These are phyloP conservation scores for Zosterops hypoxanthus DNA, from an alignment of 2,113 vertebrate species.

Conservation along the genomic window DNA sequence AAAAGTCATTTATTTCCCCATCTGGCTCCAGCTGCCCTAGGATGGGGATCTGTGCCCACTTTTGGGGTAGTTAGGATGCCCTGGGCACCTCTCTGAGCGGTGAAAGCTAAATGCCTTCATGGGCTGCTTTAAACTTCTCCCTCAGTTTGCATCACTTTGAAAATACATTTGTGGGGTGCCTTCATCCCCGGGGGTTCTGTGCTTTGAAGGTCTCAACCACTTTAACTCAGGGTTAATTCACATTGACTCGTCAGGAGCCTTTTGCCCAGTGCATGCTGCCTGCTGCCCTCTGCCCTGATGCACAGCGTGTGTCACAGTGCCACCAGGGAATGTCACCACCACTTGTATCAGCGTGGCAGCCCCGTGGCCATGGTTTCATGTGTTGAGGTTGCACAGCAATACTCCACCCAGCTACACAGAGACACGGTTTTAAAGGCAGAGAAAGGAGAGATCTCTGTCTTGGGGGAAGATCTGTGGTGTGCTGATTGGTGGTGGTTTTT, in stretches of 20 bases:
- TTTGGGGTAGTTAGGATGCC: neutral
- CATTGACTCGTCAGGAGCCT: neutral
- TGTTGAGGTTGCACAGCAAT: rapidly evolving
- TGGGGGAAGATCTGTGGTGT: neutral
- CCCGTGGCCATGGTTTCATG: rapidly evolving
- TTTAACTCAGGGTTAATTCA: neutral
- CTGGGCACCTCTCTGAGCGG: neutral
- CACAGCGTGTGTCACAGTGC: rapidly evolving
- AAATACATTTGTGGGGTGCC: neutral
- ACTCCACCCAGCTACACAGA: neutral
- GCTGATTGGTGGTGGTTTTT: neutral
- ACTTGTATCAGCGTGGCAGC: neutral
- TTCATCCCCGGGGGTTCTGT: neutral
- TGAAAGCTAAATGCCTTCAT: neutral
- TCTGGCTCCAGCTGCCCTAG: neutral
- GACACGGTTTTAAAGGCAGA: neutral
- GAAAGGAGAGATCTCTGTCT: neutral
- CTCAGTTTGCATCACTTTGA: neutral
- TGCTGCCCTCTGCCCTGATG: rapidly evolving
- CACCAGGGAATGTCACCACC: neutral
- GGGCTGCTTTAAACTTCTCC: neutral
- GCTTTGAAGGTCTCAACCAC: neutral
- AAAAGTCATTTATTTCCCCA: neutral
- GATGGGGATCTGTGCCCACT: neutral
- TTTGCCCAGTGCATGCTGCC: neutral